Evolutionary conservation across 2,113 vertebrate genomes (phyloP).

Genomic region (Spilogale gracilis): DNA sequence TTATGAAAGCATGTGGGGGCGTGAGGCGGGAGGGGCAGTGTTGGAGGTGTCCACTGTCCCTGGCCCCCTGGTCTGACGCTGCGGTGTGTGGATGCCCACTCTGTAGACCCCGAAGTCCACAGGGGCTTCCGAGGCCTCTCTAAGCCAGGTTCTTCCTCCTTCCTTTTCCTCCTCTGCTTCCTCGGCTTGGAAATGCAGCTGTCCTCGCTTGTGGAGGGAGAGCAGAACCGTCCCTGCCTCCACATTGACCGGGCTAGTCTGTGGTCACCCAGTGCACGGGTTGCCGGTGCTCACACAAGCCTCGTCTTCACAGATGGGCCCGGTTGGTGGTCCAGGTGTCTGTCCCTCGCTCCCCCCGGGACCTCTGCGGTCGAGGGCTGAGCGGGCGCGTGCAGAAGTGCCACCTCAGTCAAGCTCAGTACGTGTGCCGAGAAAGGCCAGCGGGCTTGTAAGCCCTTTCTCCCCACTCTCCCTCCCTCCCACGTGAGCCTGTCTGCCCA

Average conservation of each 20-base stretch:
- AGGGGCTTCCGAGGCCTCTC: neutral
- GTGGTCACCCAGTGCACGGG: fast-evolving
- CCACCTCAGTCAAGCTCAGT: neutral
- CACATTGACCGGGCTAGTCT: fast-evolving
- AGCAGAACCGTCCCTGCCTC: neutral
- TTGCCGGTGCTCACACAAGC: neutral
- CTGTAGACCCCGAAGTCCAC: fast-evolving
- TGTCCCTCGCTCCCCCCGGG: neutral
- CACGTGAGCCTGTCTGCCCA: neutral
- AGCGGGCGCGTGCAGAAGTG: fast-evolving
- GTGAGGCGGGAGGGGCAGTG: neutral
- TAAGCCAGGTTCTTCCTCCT: neutral
- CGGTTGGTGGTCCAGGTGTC: no score
- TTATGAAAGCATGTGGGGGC: neutral
- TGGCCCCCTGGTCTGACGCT: fast-evolving
- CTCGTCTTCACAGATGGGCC: fast-evolving
- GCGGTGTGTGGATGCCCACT: fast-evolving
- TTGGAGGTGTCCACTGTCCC: fast-evolving
- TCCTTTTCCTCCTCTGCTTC: neutral
- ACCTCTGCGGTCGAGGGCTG: neutral
- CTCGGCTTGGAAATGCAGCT: neutral
- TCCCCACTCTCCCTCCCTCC: no score
- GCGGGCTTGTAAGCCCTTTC: neutral
- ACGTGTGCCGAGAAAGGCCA: neutral
- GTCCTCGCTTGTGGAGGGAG: neutral